phyloP scores from a whole-genome alignment of 2,888 invertebrate species.

The Harpalus rufipes region DNA sequence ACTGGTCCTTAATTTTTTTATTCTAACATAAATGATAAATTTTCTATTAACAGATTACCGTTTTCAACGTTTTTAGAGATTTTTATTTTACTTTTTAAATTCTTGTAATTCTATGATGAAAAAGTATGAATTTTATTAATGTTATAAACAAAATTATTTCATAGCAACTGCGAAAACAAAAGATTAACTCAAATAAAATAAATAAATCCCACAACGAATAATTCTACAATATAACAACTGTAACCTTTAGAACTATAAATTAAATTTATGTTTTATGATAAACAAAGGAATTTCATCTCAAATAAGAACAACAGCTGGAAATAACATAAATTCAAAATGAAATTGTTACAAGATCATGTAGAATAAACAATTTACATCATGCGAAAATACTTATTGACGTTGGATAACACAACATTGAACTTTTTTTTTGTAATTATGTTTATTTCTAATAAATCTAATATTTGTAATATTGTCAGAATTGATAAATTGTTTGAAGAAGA shows the following conservation, averaged over 20 bases:
- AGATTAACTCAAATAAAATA: not conserved
- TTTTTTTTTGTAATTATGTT: slow-evolving; percentile 2
- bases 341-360: slow-evolving; percentile 28
- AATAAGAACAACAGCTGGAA: slow-evolving; percentile 26
- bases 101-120: no score
- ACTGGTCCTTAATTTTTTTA: no score
- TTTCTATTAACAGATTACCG: no score
- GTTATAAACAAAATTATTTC: not conserved
- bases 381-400: not conserved
- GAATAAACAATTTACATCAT: slow-evolving; percentile 26
- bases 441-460: slow-evolving; percentile 5
- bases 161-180: not conserved
- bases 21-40: no score
- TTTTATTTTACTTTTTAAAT: no score
- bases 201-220: not conserved
- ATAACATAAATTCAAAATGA: slow-evolving; percentile 24
- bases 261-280: slow-evolving; percentile 2
- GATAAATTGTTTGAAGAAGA: slow-evolving; percentile 13
- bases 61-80: no score
- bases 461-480: not conserved
- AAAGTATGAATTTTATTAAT: no score
- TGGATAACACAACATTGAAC: not conserved
- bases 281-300: slow-evolving; percentile 32
- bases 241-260: slow-evolving; percentile 21
- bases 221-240: not conserved